phyloP scores from a whole-genome alignment of 2,797 vertebrate species.

The Dermochelys coriacea region DNA sequence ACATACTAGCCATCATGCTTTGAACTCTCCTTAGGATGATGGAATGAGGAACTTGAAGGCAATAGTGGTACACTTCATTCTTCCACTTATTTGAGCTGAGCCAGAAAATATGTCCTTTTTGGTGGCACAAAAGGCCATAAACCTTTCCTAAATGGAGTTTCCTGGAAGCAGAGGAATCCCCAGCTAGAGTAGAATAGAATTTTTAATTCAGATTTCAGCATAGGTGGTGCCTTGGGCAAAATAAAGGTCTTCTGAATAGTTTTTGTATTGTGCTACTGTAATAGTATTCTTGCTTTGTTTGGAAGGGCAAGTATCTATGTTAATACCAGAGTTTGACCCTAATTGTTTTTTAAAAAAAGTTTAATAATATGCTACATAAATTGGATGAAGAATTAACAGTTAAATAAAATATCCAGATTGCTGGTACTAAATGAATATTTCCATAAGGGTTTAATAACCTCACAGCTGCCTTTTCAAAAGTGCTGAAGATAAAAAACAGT shows the following conservation, averaged over 20 bases:
- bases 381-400: neutral
- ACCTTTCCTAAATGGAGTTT: neutral
- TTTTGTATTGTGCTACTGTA: neutral
- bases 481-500: neutral
- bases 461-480: slow-evolving; percentile 20
- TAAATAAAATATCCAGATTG: slow-evolving; percentile 16
- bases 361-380: slow-evolving; percentile 22
- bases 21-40: fast-evolving
- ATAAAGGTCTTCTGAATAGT: neutral
- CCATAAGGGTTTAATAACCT: neutral
- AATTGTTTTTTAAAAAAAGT: slow-evolving; percentile 22
- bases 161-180: neutral
- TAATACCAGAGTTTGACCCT: slow-evolving; percentile 21
- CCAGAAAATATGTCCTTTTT: neutral
- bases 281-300: slow-evolving; percentile 85
- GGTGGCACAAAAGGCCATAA: neutral
- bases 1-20: neutral
- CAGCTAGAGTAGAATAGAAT: neutral
- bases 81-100: neutral
- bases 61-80: neutral
- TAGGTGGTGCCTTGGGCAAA: neutral
- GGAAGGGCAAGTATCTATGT: slow-evolving; percentile 76
- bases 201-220: neutral
- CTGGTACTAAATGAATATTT: neutral
- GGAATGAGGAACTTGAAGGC: neutral